A percentile compares a stretch with the other conserved stretches of the same genome.
Evolutionary conservation across 2,797 vertebrate species (phyloP).

Genomic region (Mormyrus hasselquistii): DNA sequence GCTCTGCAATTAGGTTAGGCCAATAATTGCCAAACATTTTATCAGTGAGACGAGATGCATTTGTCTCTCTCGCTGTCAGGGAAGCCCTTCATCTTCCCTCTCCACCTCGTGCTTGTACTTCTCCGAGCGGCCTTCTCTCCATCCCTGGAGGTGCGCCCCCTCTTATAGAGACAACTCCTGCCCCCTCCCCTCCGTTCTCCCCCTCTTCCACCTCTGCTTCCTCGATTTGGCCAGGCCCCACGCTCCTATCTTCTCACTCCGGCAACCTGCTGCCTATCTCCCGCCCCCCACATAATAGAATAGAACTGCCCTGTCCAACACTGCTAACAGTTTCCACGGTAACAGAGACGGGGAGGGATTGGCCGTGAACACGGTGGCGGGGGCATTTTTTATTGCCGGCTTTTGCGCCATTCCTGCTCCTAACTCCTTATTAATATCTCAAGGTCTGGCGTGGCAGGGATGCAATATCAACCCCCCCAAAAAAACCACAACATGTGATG

Average conservation of each 20-base stretch:
- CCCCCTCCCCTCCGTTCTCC: neutral
- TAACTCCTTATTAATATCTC: constrained; percentile 23
- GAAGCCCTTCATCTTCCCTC: constrained; percentile 16
- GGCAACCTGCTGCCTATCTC: constrained; percentile 26
- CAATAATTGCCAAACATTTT: constrained; percentile 1
- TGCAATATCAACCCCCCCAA: constrained; percentile 23
- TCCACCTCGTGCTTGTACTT: constrained; percentile 19
- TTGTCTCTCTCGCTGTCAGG: neutral
- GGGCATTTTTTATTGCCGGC: constrained; percentile 55
- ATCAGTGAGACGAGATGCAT: neutral
- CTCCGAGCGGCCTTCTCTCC: constrained; percentile 25
- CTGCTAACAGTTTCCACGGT: constrained; percentile 71
- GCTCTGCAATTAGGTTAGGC: neutral
- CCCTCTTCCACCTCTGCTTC: constrained; percentile 30
- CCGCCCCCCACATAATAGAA: constrained; percentile 49
- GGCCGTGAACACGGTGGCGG: constrained; percentile 48
- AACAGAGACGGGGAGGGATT: constrained; percentile 55
- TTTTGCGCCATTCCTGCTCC: constrained; percentile 53
- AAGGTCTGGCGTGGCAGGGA: constrained; percentile 34
- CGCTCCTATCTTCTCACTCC: constrained; percentile 52
- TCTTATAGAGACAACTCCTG: neutral
- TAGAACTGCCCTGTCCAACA: constrained; percentile 63
- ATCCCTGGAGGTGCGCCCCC: neutral
- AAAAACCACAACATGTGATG: neutral
- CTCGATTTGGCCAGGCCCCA: constrained; percentile 59